phyloP scores from a whole-genome alignment of 2,888 invertebrate genomes.

The Acanthoscelides obtectus region DNA sequence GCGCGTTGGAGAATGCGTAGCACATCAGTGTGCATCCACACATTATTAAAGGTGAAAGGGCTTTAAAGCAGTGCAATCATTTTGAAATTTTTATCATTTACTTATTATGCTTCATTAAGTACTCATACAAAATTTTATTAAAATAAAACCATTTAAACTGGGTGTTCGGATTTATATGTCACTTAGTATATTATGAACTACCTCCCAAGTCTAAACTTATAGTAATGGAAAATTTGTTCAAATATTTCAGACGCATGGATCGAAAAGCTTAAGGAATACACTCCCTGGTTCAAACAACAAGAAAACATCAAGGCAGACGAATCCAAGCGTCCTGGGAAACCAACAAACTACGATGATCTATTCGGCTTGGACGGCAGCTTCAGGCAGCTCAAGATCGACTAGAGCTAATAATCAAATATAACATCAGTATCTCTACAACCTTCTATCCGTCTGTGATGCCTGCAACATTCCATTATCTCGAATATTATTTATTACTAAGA shows the following conservation, averaged over 20 bases:
- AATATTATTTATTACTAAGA: neutral
- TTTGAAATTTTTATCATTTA: no score
- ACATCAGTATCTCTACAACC: neutral
- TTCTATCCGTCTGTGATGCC: neutral
- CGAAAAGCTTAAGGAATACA: constrained; percentile 69
- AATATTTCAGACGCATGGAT: constrained; percentile 66
- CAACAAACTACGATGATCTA: constrained; percentile 79
- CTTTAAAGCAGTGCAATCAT: no score
- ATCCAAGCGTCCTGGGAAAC: constrained; percentile 74
- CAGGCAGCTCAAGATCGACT: constrained; percentile 79
- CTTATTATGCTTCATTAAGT: no score
- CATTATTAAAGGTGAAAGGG: no score
- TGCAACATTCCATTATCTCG: neutral
- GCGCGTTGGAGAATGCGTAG: no score
- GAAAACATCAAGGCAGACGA: constrained; percentile 76
- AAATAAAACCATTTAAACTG: no score
- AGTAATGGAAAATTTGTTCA: no score
- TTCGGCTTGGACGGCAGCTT: constrained; percentile 89
- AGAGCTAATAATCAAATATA: constrained; percentile 22
- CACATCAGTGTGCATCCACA: no score
- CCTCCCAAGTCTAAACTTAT: no score
- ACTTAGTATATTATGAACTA: no score
- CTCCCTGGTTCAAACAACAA: constrained; percentile 77
- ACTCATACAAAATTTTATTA: no score
- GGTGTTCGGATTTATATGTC: no score